A percentile compares a stretch with the other conserved stretches of the same genome.
Conservation (phyloP, 2,113 vertebrate genomes). For the Pteropus alecto region DNA sequence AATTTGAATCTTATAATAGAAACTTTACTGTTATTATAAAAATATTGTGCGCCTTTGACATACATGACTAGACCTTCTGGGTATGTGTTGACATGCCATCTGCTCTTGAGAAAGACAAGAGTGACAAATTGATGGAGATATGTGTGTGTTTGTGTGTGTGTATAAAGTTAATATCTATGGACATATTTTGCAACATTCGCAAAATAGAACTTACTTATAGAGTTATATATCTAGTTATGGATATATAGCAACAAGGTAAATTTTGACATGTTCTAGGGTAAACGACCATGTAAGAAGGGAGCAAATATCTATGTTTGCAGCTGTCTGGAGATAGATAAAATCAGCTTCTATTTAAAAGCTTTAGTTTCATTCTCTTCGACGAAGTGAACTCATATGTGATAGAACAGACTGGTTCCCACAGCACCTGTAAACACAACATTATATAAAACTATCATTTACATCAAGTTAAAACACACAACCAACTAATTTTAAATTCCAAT, state of each 20-base stretch:
- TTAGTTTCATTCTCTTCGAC: background rate
- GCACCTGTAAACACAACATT: background rate
- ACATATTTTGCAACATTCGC: background rate
- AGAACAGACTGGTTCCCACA: background rate
- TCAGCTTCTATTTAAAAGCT: background rate
- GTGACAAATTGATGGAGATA: background rate
- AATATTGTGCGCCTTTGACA: background rate
- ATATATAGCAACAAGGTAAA: background rate
- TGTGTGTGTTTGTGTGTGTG: background rate
- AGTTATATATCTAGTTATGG: background rate
- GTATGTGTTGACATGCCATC: background rate
- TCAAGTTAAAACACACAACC: background rate
- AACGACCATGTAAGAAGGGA: background rate
- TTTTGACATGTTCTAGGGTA: background rate
- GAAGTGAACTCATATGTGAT: background rate
- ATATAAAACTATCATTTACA: conserved; percentile 3
- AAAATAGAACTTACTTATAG: background rate
- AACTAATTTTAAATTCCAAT: background rate
- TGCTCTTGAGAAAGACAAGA: background rate
- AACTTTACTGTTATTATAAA: background rate
- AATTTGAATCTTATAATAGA: background rate
- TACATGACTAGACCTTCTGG: background rate
- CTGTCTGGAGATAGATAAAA: background rate
- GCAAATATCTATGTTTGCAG: background rate
- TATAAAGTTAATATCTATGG: background rate